A percentile compares a stretch with the other conserved stretches of the same genome.
These are phyloP conservation scores for Drosophila quasianomalipes DNA, from an alignment of 2,888 invertebrate genomes.

Conservation along the genomic window DNA sequence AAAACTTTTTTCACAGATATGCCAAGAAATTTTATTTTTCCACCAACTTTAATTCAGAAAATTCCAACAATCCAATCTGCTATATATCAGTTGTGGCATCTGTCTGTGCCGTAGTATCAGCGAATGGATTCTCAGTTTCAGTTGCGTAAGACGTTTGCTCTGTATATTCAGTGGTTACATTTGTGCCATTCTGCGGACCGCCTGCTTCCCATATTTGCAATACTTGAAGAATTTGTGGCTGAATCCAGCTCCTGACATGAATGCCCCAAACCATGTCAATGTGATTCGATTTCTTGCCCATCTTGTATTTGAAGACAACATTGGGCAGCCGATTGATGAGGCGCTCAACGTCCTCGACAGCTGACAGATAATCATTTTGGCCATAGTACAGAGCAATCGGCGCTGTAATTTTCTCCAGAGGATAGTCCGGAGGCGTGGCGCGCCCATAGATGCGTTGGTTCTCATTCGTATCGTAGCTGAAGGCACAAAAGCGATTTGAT, in stretches of 20 bases:
- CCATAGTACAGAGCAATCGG: constrained; percentile 87
- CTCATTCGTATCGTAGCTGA: constrained; percentile 85
- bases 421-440: constrained; percentile 85
- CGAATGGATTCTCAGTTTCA: not conserved
- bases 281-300: constrained; percentile 77
- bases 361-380: constrained; percentile 87
- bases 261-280: constrained; percentile 72
- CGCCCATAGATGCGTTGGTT: constrained; percentile 86
- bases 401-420: constrained; percentile 85
- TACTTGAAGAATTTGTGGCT: constrained; percentile 64
- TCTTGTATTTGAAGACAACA: constrained; percentile 61
- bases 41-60: not conserved
- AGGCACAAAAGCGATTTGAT: constrained; percentile 84
- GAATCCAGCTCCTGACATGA: constrained; percentile 52
- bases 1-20: not conserved
- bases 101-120: not conserved
- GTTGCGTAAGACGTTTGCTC: not conserved
- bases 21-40: not conserved
- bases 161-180: not conserved
- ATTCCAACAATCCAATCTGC: not conserved
- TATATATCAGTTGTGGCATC: not conserved
- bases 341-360: constrained; percentile 77
- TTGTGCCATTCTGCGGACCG: not conserved
- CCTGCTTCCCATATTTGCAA: constrained; percentile 42
- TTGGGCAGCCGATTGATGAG: constrained; percentile 71